Percentiles rank a stretch among this genome's conserved stretches.
These are phyloP conservation scores for Dallia pectoralis DNA, from an alignment of 2,797 vertebrate species.

Conservation along the genomic window DNA sequence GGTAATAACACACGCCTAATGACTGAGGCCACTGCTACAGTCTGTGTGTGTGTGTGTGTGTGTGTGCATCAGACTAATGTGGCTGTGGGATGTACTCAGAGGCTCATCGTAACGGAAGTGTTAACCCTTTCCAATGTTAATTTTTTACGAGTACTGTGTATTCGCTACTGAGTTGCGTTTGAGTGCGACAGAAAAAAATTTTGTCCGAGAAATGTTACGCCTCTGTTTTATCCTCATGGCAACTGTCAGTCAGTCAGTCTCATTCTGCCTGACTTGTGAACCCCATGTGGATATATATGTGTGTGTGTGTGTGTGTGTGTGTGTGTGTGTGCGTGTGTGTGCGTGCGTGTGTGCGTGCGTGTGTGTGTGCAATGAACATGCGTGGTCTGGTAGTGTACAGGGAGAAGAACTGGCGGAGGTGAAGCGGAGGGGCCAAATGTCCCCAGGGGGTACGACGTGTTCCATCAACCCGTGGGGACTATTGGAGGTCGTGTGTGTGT, in stretches of 20 bases:
- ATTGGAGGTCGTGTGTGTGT: too few relatives aligned
- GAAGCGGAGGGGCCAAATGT: neutral
- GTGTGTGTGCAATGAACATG: neutral
- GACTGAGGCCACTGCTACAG: neutral
- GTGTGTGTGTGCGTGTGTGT: neutral
- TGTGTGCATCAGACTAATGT: neutral
- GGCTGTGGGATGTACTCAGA: too few relatives aligned
- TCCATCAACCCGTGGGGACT: neutral
- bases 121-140: too few relatives aligned
- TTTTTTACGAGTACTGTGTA: too few relatives aligned
- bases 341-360: neutral
- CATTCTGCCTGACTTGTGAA: too few relatives aligned
- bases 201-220: too few relatives aligned
- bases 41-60: constrained; percentile 14
- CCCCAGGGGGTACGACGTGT: constrained; percentile 6
- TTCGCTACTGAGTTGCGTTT: too few relatives aligned
- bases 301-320: neutral
- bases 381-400: neutral
- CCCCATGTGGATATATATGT: too few relatives aligned
- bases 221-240: too few relatives aligned
- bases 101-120: too few relatives aligned
- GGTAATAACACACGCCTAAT: neutral
- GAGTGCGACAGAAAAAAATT: too few relatives aligned
- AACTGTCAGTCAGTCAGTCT: too few relatives aligned
- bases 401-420: constrained; percentile 14